phyloP scores from a whole-genome alignment of 2,888 invertebrate genomes.

The Lottia scabra region DNA sequence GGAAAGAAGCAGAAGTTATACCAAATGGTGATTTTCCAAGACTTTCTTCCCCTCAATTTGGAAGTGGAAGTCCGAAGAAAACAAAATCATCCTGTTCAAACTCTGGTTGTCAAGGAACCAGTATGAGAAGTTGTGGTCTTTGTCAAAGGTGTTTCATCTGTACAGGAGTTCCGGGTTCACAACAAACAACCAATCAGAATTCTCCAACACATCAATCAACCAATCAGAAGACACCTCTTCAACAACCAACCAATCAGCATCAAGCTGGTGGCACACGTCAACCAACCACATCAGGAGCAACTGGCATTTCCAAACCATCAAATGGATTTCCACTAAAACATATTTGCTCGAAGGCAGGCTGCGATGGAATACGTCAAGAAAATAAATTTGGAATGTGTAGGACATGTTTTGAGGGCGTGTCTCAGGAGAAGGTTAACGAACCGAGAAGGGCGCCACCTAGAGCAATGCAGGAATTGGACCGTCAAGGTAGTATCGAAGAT shows the following conservation, averaged over 20 bases:
- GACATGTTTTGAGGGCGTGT: slow-evolving; percentile 13
- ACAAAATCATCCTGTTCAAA: too few species aligned
- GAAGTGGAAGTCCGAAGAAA: too few species aligned
- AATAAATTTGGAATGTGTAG: slow-evolving; percentile 24
- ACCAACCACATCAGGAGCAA: neutral
- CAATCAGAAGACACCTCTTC: too few species aligned
- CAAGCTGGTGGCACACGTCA: neutral
- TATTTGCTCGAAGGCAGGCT: slow-evolving; percentile 42
- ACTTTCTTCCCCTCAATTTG: neutral
- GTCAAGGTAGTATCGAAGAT: slow-evolving; percentile 13
- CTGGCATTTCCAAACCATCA: neutral
- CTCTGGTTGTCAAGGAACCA: too few species aligned
- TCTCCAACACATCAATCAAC: too few species aligned
- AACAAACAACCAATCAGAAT: too few species aligned
- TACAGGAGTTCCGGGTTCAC: too few species aligned
- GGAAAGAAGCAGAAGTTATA: neutral
- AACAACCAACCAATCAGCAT: neutral
- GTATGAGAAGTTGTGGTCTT: too few species aligned
- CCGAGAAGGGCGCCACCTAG: neutral
- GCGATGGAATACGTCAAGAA: slow-evolving; percentile 26
- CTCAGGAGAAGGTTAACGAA: neutral
- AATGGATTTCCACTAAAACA: slow-evolving; percentile 20
- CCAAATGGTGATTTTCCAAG: neutral
- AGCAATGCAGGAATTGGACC: neutral
- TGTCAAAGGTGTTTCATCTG: too few species aligned